phyloP scores from a whole-genome alignment of 1,140 invertebrate species.

The Zaprionus davidi region DNA sequence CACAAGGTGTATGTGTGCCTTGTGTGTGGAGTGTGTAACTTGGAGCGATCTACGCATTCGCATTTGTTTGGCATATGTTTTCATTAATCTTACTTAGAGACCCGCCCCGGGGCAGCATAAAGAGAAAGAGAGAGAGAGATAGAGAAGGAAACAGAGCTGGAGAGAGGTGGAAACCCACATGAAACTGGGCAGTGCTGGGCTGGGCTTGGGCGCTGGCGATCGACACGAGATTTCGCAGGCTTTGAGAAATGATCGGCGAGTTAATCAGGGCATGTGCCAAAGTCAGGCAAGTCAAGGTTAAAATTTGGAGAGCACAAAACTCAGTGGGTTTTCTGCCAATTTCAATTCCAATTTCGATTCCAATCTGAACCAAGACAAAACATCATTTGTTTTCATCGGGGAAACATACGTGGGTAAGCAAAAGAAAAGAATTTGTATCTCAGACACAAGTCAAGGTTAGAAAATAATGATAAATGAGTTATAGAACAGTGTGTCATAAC shows the following conservation, averaged over 20 bases:
- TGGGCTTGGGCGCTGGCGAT: conserved; percentile 37
- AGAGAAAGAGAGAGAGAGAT: background rate
- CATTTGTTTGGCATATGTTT: conserved; percentile 80
- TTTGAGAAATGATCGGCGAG: conserved; percentile 45
- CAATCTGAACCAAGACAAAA: background rate
- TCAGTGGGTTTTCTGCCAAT: conserved; percentile 8
- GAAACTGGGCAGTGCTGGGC: conserved; percentile 5
- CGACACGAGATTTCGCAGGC: conserved; percentile 22
- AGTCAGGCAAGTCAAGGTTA: conserved; percentile 62
- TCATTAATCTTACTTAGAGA: conserved; percentile 71
- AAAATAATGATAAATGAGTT: conserved; percentile 36
- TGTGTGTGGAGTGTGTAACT: conserved; percentile 50
- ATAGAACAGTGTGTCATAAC: conserved; percentile 25
- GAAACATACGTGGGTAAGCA: conserved; percentile 17
- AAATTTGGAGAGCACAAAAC: conserved; percentile 15
- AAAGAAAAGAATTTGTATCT: conserved; percentile 20
- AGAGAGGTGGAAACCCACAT: conserved; percentile 33
- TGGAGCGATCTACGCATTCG: conserved; percentile 59
- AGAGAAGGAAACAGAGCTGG: conserved; percentile 6
- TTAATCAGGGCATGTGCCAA: conserved; percentile 77
- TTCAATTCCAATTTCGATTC: background rate
- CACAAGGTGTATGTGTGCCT: conserved; percentile 12
- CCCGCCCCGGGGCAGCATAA: conserved; percentile 16
- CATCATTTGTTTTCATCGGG: conserved; percentile 40
- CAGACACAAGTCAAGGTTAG: conserved; percentile 33